phyloP scores from a whole-genome alignment of 2,888 invertebrate genomes.

The Anarsia innoxiella region DNA sequence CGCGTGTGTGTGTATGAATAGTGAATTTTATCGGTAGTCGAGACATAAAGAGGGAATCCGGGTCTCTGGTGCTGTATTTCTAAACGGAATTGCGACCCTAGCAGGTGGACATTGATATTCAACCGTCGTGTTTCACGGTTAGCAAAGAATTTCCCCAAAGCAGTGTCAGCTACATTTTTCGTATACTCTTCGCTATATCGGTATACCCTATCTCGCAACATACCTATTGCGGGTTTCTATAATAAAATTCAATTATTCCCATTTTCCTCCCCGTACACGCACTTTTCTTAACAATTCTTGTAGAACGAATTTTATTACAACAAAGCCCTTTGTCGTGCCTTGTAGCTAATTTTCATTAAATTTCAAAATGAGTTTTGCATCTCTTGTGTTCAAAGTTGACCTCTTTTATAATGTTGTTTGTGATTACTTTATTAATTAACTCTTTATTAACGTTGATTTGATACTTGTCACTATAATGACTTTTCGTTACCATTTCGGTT shows the following conservation, averaged over 20 bases:
- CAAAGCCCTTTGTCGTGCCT: constrained; percentile 23
- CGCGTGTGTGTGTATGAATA: constrained; percentile 19
- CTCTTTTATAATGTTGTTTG: no score
- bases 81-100: constrained; percentile 28
- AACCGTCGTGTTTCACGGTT: constrained; percentile 29
- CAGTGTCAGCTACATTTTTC: constrained; percentile 33
- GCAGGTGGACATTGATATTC: constrained; percentile 37
- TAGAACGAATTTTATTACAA: constrained; percentile 1
- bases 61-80: constrained; percentile 22
- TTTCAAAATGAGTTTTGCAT: constrained; percentile 12
- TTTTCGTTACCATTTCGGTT: no score
- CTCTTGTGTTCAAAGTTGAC: neutral
- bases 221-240: constrained; percentile 21
- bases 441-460: no score
- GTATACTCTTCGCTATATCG: no score
- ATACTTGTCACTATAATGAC: no score
- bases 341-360: constrained; percentile 29
- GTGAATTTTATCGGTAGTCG: constrained; percentile 24
- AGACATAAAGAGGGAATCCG: constrained; percentile 28
- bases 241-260: constrained; percentile 48
- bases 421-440: no score
- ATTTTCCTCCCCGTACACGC: no score
- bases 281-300: neutral
- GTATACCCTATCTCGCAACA: no score
- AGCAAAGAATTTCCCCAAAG: constrained; percentile 29